Percentiles rank a stretch among this genome's conserved stretches.
phyloP scores from a whole-genome alignment of 2,113 vertebrate species.

The Malurus alboscapulatus region DNA sequence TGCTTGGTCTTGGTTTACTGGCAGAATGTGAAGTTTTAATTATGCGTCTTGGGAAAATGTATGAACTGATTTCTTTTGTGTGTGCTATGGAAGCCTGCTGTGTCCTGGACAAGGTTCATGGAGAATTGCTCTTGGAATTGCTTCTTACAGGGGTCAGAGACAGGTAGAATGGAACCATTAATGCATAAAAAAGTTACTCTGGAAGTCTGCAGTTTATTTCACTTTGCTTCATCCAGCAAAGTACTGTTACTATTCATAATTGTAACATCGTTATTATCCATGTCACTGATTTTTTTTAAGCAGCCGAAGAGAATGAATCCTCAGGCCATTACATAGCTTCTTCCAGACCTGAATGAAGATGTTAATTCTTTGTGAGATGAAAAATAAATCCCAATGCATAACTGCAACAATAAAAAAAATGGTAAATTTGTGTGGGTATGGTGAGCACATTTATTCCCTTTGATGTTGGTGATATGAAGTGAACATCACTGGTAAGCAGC shows the following conservation, averaged over 20 bases:
- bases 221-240: background rate
- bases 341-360: background rate
- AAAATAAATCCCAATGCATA: background rate
- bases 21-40: background rate
- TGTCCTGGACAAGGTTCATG: background rate
- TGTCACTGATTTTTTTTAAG: background rate
- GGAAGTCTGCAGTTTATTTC: background rate
- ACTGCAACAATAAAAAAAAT: background rate
- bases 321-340: background rate
- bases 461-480: background rate
- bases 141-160: background rate
- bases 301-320: background rate
- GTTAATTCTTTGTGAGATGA: background rate
- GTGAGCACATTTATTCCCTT: background rate
- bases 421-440: rapidly evolving
- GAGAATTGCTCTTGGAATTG: background rate
- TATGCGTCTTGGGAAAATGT: background rate
- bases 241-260: background rate
- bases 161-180: background rate
- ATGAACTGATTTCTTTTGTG: background rate
- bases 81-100: background rate
- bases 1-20: background rate
- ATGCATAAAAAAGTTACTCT: background rate
- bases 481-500: background rate
- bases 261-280: background rate